Conservation (phyloP, 2,113 vertebrate species). For the Phoxinus phoxinus region DNA sequence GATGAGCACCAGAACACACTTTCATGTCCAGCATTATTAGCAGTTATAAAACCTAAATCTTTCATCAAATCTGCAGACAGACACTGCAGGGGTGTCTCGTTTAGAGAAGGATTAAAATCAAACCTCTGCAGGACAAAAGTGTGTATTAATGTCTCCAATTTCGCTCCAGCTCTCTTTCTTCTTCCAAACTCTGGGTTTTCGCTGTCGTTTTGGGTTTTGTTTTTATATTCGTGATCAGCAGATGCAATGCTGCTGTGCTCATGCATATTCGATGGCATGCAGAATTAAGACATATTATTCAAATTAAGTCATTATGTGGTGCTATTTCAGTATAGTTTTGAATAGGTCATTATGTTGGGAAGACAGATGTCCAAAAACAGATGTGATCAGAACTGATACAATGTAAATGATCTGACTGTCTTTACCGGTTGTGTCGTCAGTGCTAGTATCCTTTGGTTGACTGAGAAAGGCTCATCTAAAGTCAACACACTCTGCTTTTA, state of each 20-base stretch:
- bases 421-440: background rate
- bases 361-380: constrained; percentile 13
- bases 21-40: constrained; percentile 63
- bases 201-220: background rate
- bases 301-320: constrained; percentile 8
- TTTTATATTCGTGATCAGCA: constrained; percentile 37
- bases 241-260: constrained; percentile 39
- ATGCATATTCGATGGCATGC: constrained; percentile 28
- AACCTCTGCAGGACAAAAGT: constrained; percentile 36
- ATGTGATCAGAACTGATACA: background rate
- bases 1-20: constrained; percentile 48
- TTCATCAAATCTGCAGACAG: constrained; percentile 49
- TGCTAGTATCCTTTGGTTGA: background rate
- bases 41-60: constrained; percentile 57
- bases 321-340: constrained; percentile 12
- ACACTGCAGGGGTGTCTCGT: constrained; percentile 50
- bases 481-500: background rate
- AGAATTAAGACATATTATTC: constrained; percentile 30
- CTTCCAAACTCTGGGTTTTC: constrained; percentile 32
- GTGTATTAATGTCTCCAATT: constrained; percentile 38
- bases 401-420: background rate
- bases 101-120: constrained; percentile 53
- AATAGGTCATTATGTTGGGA: background rate
- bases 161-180: background rate
- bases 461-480: background rate